Conservation (phyloP, 37 sponge, comb jelly and placozoan species). For the Petrosia ficiformis region DNA sequence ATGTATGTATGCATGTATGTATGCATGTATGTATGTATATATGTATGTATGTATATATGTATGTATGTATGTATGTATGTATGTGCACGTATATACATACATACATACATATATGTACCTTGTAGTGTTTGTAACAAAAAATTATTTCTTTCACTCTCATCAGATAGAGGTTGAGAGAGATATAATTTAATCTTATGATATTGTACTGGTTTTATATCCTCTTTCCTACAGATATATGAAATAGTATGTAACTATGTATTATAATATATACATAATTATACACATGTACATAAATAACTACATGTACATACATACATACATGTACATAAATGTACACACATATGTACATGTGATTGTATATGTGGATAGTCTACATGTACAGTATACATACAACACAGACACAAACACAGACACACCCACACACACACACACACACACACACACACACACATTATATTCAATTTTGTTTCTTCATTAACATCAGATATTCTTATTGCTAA, state of each 20-base stretch:
- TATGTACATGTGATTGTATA: too few relatives aligned
- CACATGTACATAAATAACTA: too few relatives aligned
- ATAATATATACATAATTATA: too few relatives aligned
- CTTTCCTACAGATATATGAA: conserved; percentile 33
- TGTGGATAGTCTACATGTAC: too few relatives aligned
- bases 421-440: too few relatives aligned
- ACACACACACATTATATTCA: conserved; percentile 39
- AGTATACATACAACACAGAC: too few relatives aligned
- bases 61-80: not conserved
- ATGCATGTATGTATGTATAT: not conserved
- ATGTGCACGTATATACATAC: not conserved
- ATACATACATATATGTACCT: conserved; percentile 18
- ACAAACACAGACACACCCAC: too few relatives aligned
- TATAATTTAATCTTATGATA: conserved; percentile 6
- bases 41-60: not conserved
- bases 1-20: not conserved
- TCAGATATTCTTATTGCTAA: conserved; percentile 38
- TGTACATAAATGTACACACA: too few relatives aligned
- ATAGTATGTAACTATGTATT: too few relatives aligned
- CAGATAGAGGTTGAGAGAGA: conserved; percentile 1
- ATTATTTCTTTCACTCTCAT: conserved; percentile 19
- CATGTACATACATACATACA: too few relatives aligned
- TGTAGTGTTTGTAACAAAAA: conserved; percentile 44
- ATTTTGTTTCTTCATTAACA: conserved; percentile 40
- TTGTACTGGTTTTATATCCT: conserved; percentile 32